Evolutionary conservation across 2,888 invertebrate genomes (phyloP), one percentile per base, ranked within the genome.

Genomic region (Archips xylosteana): DNA sequence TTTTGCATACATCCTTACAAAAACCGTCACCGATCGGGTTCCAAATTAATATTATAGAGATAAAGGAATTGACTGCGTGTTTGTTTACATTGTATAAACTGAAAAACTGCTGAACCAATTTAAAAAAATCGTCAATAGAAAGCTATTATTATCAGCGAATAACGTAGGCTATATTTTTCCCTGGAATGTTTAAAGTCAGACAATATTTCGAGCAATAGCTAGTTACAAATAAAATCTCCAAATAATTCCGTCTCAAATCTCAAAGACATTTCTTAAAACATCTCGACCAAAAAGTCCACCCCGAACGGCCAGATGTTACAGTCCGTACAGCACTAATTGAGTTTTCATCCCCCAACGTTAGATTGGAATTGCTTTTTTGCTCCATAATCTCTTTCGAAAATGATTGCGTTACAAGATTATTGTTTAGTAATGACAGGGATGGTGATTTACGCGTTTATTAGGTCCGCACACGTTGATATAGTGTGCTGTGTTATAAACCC

Each of bases 281-380:
- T 60, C 64, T 65, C 64, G 49, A 71, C 71, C 49, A 36, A 69
- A 59, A 68, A 71, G 71, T 71, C 65, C 64, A 65, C 51, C 6
- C 36, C 49, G 57, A 59, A 47, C 75, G 75, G 83, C 86, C 87
- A 88, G 88, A 87, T 88, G 88, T 85, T 82, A 79, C 80, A 78
- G 77, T 49, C 79, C 80, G 79, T 81, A 80, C 80, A 79, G 76
- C 75, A 80, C 79, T 87, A 87, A 88, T 87, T 85, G 82, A 87
- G 86, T 88, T 88, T 85, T 84, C 83, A 85, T 86, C 87, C 86
- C 85, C 83, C 82, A 79, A 77, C 71, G 75, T 73, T 76, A 70
- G 75, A 78, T 76, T 75, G 70, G 80, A 78, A 78, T 78, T 76
- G 76, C 77, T 78, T 78, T 78, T 77, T 77, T 73, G 71, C 73